These are phyloP conservation scores for Ceyx erithaca DNA, from an alignment of 2,797 vertebrate species.

Conservation along the genomic window DNA sequence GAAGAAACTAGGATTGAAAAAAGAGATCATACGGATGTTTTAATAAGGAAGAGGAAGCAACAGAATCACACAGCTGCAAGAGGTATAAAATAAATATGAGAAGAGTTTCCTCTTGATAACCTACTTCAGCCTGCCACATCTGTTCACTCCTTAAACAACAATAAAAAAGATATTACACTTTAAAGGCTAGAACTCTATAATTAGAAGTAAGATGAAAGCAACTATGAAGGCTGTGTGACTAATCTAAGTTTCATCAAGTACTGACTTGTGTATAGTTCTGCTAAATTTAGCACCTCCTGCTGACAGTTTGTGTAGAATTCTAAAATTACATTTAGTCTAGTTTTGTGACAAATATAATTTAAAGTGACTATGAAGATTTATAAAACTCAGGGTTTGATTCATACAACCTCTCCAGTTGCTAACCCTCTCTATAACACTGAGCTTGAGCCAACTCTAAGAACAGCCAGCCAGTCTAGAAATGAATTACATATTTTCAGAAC, in stretches of 20 bases:
- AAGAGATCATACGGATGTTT: constrained; percentile 1
- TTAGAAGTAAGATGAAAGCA: constrained; percentile 49
- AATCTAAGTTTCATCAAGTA: constrained; percentile 9
- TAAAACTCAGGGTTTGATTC: not conserved
- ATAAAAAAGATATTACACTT: not conserved
- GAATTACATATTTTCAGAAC: not conserved
- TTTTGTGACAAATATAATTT: not conserved
- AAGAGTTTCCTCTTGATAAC: constrained; percentile 30
- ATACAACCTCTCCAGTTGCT: not conserved
- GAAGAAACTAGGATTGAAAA: not conserved
- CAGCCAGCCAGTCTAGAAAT: not conserved
- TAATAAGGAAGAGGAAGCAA: constrained; percentile 32
- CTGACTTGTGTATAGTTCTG: constrained; percentile 13
- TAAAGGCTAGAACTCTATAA: constrained; percentile 8
- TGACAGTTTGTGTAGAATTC: constrained; percentile 8
- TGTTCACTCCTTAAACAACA: not conserved
- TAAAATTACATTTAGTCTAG: constrained; percentile 14
- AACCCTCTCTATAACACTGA: not conserved
- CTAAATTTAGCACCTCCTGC: constrained; percentile 26
- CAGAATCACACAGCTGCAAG: not conserved
- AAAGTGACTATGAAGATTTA: not conserved
- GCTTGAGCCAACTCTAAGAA: not conserved
- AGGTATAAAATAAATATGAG: not conserved
- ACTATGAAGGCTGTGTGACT: not conserved
- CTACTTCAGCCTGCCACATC: not conserved